Base-by-base conservation (phyloP, 2,888 invertebrate species). In the Mamestra brassicae region DNA sequence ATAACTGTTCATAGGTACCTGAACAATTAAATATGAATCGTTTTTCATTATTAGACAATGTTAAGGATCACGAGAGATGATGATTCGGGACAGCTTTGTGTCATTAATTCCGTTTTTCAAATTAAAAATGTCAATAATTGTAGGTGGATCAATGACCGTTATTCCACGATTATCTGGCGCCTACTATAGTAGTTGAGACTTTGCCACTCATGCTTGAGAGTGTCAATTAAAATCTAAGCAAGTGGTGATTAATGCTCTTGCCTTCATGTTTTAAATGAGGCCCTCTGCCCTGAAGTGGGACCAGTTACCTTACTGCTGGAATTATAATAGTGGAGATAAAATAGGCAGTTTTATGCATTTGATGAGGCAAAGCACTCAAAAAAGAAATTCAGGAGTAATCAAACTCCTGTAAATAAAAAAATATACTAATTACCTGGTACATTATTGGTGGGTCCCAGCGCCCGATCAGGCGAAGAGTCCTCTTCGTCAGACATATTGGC, bases 401-500 rank as follows among this genome's bases (percentile, higher is more conserved):
- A 26, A n/a, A 55, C 26, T 55, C 11, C 55, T 26, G 13, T 52
- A 11, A 6, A 61, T 26, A 42, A 47, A 13, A 15, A 47, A 11
- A 15, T 8, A 50, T 8, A 65, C 0, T 42, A 26, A 26, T 91
- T 86, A 97, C 97, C 96, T 84, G 96, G 96, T 63, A 95, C 93
- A 93, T 92, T 96, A 78, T 95, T 96, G 69, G 92, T 94, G 52
- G 96, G 95, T 81, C 91, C 92, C 83, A 96, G 87, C 1, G 94
- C 96, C 93, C 93, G 89, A 72, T 96, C 96, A 7, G 96, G 94
- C 36, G 96, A 95, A 2, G 95, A 94, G 66, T 96, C 96, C 80
- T 96, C 97, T 70, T 97, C 97, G 66, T 97, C 97, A 61, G 97
- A 96, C 97, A 97, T 97, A 77, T 87, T 93, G 75, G 74, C 77